Conservation (phyloP, 2,888 invertebrate species). For the Platynereis dumerilii region DNA sequence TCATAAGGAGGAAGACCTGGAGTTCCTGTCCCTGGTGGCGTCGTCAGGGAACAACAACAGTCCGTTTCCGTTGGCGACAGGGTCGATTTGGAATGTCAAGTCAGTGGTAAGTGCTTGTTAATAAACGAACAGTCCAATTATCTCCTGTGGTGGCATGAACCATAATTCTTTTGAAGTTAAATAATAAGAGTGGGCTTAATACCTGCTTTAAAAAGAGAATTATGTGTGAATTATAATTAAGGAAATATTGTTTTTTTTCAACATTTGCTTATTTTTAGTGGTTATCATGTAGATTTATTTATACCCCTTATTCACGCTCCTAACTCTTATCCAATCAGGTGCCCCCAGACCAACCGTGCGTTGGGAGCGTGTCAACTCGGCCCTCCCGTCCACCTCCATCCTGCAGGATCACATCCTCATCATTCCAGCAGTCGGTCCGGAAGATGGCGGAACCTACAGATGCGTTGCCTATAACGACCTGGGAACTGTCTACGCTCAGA, state of each 20-base stretch:
- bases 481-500: slow-evolving; percentile 69
- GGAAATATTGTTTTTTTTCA: no score
- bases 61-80: slow-evolving; percentile 51
- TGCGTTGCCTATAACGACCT: slow-evolving; percentile 70
- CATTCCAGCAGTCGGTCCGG: slow-evolving; percentile 68
- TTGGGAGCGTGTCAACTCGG: slow-evolving; percentile 71
- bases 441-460: slow-evolving; percentile 74
- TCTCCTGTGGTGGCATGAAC: no score
- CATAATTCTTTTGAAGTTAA: no score
- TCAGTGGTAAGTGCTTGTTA: slow-evolving; percentile 53
- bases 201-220: no score
- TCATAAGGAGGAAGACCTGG: no score
- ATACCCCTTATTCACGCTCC: no score
- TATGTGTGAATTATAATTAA: no score
- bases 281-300: no score
- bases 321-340: slow-evolving; percentile 8
- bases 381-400: slow-evolving; percentile 47
- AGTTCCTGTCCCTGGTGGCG: background rate
- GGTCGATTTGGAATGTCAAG: slow-evolving; percentile 57
- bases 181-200: no score
- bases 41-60: slow-evolving; percentile 30
- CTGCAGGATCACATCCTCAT: slow-evolving; percentile 69
- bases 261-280: no score
- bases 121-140: no score
- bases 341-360: slow-evolving; percentile 63